Percentiles rank a stretch among this genome's conserved stretches.
phyloP scores from a whole-genome alignment of 2,888 invertebrate genomes.

The Rotaria macrura region DNA sequence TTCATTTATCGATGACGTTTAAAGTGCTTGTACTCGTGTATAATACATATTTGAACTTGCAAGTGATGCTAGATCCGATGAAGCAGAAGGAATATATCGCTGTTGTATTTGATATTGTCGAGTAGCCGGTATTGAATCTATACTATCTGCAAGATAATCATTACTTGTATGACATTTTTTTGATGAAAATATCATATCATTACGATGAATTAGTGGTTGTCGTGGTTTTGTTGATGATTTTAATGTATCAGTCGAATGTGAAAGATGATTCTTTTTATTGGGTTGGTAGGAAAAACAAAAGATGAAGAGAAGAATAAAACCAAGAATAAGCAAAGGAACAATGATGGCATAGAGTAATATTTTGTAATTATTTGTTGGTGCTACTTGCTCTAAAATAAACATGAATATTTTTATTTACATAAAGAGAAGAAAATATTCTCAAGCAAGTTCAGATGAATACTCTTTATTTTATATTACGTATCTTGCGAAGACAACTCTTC shows the following conservation, averaged over 20 bases:
- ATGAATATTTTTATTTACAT: background rate
- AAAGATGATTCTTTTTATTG: background rate
- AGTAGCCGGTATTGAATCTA: background rate
- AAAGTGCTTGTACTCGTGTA: background rate
- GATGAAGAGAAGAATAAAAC: background rate
- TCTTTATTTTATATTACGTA: too few species aligned
- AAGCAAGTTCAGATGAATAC: too few species aligned
- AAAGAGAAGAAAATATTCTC: too few species aligned
- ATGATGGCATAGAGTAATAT: background rate
- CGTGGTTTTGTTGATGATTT: slow-evolving; percentile 11
- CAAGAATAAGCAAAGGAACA: background rate
- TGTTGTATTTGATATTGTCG: background rate
- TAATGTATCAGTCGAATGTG: background rate
- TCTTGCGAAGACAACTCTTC: too few species aligned
- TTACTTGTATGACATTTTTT: background rate
- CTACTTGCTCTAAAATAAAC: background rate
- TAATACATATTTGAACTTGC: background rate
- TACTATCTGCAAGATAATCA: background rate
- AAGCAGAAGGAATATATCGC: background rate
- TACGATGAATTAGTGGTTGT: background rate
- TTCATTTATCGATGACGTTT: background rate
- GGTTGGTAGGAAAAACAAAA: background rate
- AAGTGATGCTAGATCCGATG: background rate
- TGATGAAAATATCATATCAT: background rate
- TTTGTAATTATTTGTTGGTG: background rate